Conservation (phyloP, 64 coral and sea anemone species). For the Pocillopora verrucosa region DNA sequence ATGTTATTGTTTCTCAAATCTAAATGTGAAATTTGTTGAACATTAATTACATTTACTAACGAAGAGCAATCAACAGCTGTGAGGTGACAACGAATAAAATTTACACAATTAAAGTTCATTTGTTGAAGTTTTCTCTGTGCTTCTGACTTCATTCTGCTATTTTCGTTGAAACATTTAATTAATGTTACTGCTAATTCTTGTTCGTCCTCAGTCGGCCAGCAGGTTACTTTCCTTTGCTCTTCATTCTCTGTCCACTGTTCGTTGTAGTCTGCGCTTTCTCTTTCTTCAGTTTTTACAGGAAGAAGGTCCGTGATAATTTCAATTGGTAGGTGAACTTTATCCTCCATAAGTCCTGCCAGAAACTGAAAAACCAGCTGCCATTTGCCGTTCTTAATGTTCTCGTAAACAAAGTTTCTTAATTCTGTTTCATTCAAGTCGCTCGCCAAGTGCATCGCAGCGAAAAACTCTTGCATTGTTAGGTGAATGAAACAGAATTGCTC, state of each 20-base stretch:
- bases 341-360: conserved; percentile 37
- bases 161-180: conserved; percentile 8
- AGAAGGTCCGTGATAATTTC: background rate
- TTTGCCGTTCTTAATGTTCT: no score
- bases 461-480: no score
- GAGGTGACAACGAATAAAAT: background rate
- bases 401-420: no score
- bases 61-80: background rate
- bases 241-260: no score
- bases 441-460: no score
- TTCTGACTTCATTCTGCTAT: background rate
- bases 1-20: background rate
- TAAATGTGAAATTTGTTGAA: background rate
- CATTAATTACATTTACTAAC: background rate
- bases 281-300: no score
- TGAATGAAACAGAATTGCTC: no score
- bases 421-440: no score
- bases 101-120: conserved; percentile 3
- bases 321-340: no score
- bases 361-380: conserved; percentile 61
- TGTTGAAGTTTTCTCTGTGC: no score
- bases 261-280: background rate
- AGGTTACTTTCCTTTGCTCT: background rate
- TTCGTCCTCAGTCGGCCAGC: background rate
- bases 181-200: background rate